Conservation (phyloP, 2,113 vertebrate species). For the Rhinolophus ferrumequinum region DNA sequence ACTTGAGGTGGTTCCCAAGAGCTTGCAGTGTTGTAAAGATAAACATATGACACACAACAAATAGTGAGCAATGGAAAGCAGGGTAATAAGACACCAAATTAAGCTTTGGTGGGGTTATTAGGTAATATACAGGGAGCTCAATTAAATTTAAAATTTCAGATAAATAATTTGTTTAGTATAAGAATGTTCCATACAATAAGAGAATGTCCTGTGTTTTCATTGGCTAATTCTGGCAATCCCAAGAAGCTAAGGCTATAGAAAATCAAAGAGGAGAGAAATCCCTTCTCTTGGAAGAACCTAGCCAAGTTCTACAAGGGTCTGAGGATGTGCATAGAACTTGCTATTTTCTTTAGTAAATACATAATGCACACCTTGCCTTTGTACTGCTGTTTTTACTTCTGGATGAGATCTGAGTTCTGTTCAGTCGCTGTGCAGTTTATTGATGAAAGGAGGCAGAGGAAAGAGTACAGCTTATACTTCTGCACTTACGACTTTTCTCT, state of each 20-base stretch:
- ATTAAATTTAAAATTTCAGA: background rate
- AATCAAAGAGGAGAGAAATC: background rate
- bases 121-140: background rate
- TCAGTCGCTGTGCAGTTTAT: background rate
- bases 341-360: background rate
- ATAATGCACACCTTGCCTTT: background rate
- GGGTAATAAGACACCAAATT: background rate
- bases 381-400: background rate
- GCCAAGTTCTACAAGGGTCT: background rate
- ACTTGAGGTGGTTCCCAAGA: background rate
- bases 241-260: background rate
- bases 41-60: background rate
- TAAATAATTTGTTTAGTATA: background rate
- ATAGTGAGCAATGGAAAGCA: background rate
- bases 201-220: background rate
- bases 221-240: background rate
- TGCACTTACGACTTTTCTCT: background rate
- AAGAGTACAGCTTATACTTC: too few relatives aligned
- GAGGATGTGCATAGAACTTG: background rate
- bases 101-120: background rate
- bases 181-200: background rate
- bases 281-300: background rate
- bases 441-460: background rate
- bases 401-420: background rate
- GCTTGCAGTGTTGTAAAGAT: background rate